These are phyloP conservation scores for Spodoptera exigua DNA, from an alignment of 2,888 invertebrate species.

Conservation along the genomic window DNA sequence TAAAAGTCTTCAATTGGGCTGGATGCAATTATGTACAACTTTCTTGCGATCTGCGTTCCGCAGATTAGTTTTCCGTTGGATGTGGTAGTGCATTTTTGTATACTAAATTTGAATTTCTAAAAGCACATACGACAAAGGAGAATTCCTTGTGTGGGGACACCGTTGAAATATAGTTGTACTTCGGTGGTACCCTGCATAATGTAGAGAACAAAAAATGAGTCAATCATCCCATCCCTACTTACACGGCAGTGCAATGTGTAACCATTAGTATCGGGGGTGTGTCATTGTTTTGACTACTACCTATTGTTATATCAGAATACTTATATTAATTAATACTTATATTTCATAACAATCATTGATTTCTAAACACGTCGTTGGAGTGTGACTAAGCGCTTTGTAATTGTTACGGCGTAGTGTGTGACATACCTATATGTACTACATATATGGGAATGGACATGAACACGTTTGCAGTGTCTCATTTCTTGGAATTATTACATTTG, in stretches of 20 bases:
- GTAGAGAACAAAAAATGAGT: slow-evolving; percentile 49
- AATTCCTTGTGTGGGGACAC: too few relatives aligned
- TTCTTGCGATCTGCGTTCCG: too few relatives aligned
- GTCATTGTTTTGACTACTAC: slow-evolving; percentile 70
- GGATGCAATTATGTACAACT: too few relatives aligned
- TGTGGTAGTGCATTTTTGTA: too few relatives aligned
- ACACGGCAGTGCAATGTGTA: slow-evolving; percentile 56
- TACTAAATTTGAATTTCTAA: too few relatives aligned
- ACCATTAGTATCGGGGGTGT: slow-evolving; percentile 67
- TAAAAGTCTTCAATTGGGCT: too few relatives aligned
- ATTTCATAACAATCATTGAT: slow-evolving; percentile 57
- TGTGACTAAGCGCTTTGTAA: slow-evolving; percentile 44
- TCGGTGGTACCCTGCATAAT: slow-evolving; percentile 12
- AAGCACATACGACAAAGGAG: too few relatives aligned
- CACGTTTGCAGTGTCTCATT: slow-evolving; percentile 25
- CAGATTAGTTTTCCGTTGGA: too few relatives aligned
- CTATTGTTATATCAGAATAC: slow-evolving; percentile 54
- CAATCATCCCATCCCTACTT: slow-evolving; percentile 58
- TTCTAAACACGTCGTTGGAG: slow-evolving; percentile 54
- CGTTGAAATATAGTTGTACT: slow-evolving; percentile 15
- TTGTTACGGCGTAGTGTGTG: slow-evolving; percentile 22
- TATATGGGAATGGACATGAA: slow-evolving; percentile 3
- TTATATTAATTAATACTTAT: slow-evolving; percentile 48
- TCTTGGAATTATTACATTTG: slow-evolving; percentile 42
- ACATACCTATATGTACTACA: slow-evolving; percentile 13